A percentile compares a stretch with the other conserved stretches of the same genome.
phyloP scores from a whole-genome alignment of 2,797 vertebrate genomes.

The Lycodopsis pacificus region DNA sequence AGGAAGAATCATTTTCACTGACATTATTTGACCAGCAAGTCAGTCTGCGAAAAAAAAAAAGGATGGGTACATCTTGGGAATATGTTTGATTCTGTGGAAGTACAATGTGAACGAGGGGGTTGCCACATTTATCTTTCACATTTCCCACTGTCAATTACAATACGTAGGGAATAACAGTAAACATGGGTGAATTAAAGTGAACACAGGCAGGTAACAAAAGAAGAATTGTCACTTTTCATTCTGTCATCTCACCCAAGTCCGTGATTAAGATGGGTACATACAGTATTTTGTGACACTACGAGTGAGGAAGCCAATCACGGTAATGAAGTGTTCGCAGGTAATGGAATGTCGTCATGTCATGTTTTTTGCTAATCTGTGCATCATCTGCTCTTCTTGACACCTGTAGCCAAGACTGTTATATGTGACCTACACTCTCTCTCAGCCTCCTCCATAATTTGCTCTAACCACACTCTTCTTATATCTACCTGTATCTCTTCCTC shows the following conservation, averaged over 20 bases:
- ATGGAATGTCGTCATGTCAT: neutral
- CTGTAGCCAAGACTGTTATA: neutral
- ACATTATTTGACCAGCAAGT: neutral
- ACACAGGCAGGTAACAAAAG: neutral
- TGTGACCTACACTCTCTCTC: constrained; percentile 15
- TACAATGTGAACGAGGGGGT: neutral
- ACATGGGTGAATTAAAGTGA: neutral
- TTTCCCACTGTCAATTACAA: constrained; percentile 5
- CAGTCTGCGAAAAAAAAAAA: neutral
- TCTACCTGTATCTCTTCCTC: constrained; percentile 7
- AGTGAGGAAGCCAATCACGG: neutral
- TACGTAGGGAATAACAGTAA: neutral
- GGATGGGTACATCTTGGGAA: neutral
- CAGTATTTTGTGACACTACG: neutral
- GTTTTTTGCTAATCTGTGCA: neutral
- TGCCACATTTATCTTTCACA: neutral
- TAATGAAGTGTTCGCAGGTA: neutral
- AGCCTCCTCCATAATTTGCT: neutral
- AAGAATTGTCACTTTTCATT: neutral
- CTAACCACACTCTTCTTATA: constrained; percentile 4
- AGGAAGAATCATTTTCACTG: constrained; percentile 4
- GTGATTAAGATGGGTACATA: neutral
- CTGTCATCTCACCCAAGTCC: neutral
- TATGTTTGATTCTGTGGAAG: neutral
- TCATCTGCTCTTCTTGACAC: neutral